Conservation (phyloP, 2,113 vertebrate species). For the Sciurus niger region DNA sequence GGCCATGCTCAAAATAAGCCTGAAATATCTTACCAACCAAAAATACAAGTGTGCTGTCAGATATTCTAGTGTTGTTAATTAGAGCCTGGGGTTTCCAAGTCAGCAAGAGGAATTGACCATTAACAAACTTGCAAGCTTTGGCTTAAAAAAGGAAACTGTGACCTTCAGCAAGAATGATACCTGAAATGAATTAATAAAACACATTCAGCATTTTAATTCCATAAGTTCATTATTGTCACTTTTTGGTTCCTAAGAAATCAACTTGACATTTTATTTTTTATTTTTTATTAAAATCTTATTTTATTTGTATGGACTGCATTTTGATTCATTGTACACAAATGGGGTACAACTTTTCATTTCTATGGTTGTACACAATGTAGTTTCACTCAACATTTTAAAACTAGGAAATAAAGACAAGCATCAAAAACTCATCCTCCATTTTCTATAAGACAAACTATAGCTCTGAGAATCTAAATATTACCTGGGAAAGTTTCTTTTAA, state of each 20-base stretch:
- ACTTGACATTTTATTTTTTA: background rate
- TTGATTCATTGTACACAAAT: too few species aligned
- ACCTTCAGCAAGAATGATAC: background rate
- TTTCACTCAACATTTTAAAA: constrained; percentile 15
- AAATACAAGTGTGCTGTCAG: background rate
- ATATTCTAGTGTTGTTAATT: background rate
- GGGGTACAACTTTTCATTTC: too few species aligned
- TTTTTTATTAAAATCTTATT: too few species aligned
- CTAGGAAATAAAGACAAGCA: background rate
- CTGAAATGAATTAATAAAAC: background rate
- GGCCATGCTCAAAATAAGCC: background rate
- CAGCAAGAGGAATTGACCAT: background rate
- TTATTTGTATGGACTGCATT: too few species aligned
- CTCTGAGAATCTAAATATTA: background rate
- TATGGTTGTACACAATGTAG: too few species aligned
- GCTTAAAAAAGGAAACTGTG: background rate
- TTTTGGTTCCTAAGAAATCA: background rate
- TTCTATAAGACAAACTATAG: background rate
- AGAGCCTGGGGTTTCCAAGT: background rate
- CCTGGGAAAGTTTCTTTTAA: background rate
- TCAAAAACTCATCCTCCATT: background rate
- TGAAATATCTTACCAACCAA: background rate
- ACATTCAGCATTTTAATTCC: background rate
- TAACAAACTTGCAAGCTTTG: background rate
- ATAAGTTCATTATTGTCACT: background rate